phyloP scores from a whole-genome alignment of 1,140 invertebrate genomes.

The Drosophila quadrilineata region DNA sequence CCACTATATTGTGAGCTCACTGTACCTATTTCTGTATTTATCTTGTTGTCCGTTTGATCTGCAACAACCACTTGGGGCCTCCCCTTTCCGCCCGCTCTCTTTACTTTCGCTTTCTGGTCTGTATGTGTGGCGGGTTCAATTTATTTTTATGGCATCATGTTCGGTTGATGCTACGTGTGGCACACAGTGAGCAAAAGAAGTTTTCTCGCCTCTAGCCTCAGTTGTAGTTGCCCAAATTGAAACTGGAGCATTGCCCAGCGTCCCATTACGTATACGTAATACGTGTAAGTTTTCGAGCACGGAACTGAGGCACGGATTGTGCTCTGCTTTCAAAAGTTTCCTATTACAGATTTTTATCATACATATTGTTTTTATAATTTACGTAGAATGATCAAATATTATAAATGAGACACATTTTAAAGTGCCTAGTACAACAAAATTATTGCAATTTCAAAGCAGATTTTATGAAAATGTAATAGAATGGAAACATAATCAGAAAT shows the following conservation, averaged over 20 bases:
- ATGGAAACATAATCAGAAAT: no score
- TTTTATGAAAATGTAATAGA: no score
- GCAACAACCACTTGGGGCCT: conserved; percentile 3
- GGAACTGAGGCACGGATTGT: background rate
- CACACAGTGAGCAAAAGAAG: conserved; percentile 36
- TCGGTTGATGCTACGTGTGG: conserved; percentile 50
- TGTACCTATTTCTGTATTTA: background rate
- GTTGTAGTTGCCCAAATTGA: conserved; percentile 43
- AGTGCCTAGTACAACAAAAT: no score
- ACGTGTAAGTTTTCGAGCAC: conserved; percentile 1
- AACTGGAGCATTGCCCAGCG: conserved; percentile 39
- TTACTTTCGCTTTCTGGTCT: conserved; percentile 25
- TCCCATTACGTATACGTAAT: conserved; percentile 43
- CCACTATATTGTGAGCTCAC: no score
- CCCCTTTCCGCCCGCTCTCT: conserved; percentile 11
- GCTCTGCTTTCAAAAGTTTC: no score
- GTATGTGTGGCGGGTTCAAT: conserved; percentile 50
- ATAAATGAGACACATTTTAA: no score
- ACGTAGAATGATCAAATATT: no score
- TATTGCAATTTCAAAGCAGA: no score
- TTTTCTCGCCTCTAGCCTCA: conserved; percentile 35
- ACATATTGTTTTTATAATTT: no score
- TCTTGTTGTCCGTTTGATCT: background rate
- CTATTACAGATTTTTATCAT: no score
- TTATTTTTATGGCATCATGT: conserved; percentile 72